A percentile compares a stretch with the other conserved stretches of the same genome.
These are phyloP conservation scores for Typhlichthys eigenmanni DNA, from an alignment of 2,797 vertebrate species.

Conservation along the genomic window DNA sequence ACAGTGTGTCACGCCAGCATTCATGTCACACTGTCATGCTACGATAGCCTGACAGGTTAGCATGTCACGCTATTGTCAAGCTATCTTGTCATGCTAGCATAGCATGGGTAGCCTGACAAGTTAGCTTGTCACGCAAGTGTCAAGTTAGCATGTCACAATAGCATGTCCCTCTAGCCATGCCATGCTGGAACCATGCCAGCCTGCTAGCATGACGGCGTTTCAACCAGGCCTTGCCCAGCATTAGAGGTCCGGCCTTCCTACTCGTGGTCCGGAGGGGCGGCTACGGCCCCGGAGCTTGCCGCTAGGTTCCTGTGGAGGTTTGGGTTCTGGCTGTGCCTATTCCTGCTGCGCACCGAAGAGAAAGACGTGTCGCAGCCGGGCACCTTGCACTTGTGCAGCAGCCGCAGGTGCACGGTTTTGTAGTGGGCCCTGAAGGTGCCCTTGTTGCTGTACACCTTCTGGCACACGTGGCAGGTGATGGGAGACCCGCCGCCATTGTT, in stretches of 20 bases:
- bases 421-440: conserved; percentile 97
- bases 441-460: conserved; percentile 96
- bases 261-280: conserved; percentile 52
- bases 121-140: conserved; percentile 9
- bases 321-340: conserved; percentile 97
- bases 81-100: conserved; percentile 10
- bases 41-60: not conserved
- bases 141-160: conserved; percentile 22
- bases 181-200: too few relatives aligned
- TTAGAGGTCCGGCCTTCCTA: conserved; percentile 24
- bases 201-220: too few relatives aligned
- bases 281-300: conserved; percentile 40
- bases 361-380: conserved; percentile 93
- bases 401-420: conserved; percentile 94
- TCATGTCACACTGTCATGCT: not conserved
- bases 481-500: conserved; percentile 75
- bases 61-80: conserved; percentile 1
- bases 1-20: not conserved
- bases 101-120: not conserved
- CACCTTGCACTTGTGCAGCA: conserved; percentile 95
- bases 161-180: not conserved
- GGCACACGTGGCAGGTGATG: conserved; percentile 93
- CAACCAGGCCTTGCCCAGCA: too few relatives aligned
- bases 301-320: conserved; percentile 92
- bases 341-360: conserved; percentile 94